Evolutionary conservation across 2,797 vertebrate species (phyloP), one percentile per base, ranked within the genome.

Genomic region (Champsocephalus esox): DNA sequence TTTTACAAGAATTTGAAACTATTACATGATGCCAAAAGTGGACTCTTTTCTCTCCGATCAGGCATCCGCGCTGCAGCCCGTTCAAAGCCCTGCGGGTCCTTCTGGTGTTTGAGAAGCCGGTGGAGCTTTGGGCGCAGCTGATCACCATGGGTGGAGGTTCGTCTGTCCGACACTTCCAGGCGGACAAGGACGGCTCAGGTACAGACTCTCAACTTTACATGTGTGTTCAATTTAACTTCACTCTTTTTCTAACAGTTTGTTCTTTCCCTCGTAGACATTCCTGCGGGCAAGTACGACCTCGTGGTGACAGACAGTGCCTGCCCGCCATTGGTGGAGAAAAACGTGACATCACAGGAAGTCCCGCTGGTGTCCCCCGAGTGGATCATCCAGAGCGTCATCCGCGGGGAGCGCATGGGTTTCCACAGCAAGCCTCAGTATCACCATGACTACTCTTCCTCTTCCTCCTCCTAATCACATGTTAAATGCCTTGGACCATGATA

Each of bases 311-410:
- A 97, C 74, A 49, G 58, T 17, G 94, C 95, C 13, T 97, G 97
- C 90, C 96, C 97, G 2, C 88, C 94, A n/a, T 92, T 85, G 56
- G 73, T 98, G 72, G 85, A 96, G 93, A 96, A 95, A 73, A 96
- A 87, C 11, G 95, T 94, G 32, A 90, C 94, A 45, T 95, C 95
- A 1, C 92, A 96, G 83, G 88, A 91, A 49, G 87, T 98, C 80
- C 97, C 97, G 0, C 93, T 97, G 79, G 97, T 99, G 77, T 97
- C 97, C 0, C 92, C 97, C 0, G 98, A 99, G 91, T 99, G 98
- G 98, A 92, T 99, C 70, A 96, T 99, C 89, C 97, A 99, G 94
- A 97, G 97, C 77, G 88, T 99, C 69, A 95, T 99, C 85, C 92
- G 94, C 46, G 98, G 98, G 55, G 94, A 97, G 79, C 91, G 92